Base-by-base conservation (phyloP, 2,797 vertebrate species). In the Acanthornis magna region DNA sequence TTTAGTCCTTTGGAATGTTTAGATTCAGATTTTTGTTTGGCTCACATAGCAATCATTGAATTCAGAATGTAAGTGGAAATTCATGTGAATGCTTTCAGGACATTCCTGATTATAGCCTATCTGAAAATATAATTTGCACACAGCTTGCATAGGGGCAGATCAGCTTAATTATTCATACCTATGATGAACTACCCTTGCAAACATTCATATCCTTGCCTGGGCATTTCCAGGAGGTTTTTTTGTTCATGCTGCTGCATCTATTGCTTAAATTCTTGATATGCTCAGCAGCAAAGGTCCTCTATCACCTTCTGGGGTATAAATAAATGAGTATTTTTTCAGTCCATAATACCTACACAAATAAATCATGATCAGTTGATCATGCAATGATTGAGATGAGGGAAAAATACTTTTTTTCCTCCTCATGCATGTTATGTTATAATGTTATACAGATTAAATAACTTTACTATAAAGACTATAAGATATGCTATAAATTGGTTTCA, bases 1-100 rank as follows among this genome's bases (percentile, higher is more conserved):
- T 96, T 92, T 83, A 94, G 79, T 96, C 88, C 77, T 92, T 91
- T 80, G 71, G 83, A 91, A 91, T 92, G 72, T 87, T 93, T 43
- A 91, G 86, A 78, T 88, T 82, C 74, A 70, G 73, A 73, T 80
- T 85, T 94, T 97, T 71, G 76, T 81, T 91, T 78, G 88, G 67
- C 62, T 95, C 43, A 66, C 34, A 36, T 16, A 4, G 6, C 40
- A 91, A 76, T 91, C 91, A 91, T 84, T 90, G 92, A 88, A 92
- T 96, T 94, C 88, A 75, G 67, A 82, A 84, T 57, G 16, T 43
- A 73, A 66, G 26, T 27, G 38, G 57, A 89, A 88, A 67, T 62
- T 91, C 63, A 86, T 23, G 71, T 61, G 62, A 53, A 7, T 29
- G 30, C 27, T 85, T 95, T 79, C 54, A 74, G 36, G 68, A 65